A percentile compares a stretch with the other conserved stretches of the same genome.
These are phyloP conservation scores for Rhabdomys pumilio DNA, from an alignment of 2,797 vertebrate species.

Conservation along the genomic window DNA sequence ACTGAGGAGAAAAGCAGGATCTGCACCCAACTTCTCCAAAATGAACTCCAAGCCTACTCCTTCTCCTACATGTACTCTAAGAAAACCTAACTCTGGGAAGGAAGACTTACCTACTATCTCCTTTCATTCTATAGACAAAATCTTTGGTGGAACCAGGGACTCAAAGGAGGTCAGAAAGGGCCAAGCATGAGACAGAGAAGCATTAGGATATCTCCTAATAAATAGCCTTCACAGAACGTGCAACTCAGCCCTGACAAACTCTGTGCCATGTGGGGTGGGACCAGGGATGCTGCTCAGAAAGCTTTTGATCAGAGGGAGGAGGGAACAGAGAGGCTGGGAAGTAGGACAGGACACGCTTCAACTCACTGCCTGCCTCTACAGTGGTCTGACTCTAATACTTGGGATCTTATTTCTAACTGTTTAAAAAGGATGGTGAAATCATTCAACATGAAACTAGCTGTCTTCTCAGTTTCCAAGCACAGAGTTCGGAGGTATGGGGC, in stretches of 20 bases:
- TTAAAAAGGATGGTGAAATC: neutral
- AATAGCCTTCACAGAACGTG: neutral
- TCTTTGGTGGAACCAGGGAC: neutral
- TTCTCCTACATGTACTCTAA: too few species aligned
- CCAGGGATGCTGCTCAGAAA: neutral
- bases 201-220: neutral
- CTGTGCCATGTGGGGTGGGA: accelerated
- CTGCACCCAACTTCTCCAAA: neutral
- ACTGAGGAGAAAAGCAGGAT: neutral
- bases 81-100: neutral
- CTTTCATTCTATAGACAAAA: neutral
- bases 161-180: neutral
- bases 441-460: neutral
- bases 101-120: neutral
- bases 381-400: neutral
- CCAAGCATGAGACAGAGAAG: neutral
- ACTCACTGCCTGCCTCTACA: accelerated
- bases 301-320: neutral
- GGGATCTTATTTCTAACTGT: neutral
- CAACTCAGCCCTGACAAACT: neutral
- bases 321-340: neutral
- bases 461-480: neutral
- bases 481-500: neutral
- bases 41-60: neutral
- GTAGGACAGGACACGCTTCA: accelerated